phyloP scores from a whole-genome alignment of 30 jellyfish, hydroid and myxozoan species.

The Aurelia coerulea region DNA sequence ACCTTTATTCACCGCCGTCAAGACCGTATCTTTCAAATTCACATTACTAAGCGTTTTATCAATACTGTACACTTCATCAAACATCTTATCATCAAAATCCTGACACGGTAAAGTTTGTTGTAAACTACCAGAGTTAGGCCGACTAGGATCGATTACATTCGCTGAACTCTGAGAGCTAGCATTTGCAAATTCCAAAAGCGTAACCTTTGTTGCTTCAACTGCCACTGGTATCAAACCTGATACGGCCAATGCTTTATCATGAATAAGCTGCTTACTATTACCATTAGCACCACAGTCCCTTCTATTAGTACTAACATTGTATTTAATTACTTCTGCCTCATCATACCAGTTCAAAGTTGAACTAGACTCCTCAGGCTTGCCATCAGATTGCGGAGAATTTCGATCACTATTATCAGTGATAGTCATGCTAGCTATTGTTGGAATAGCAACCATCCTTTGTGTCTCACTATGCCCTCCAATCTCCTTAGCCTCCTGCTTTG shows the following conservation, averaged over 20 bases:
- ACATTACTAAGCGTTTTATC: neutral
- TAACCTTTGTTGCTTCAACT: too few species aligned
- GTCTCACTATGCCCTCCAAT: too few species aligned
- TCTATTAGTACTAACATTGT: neutral
- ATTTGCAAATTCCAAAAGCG: neutral
- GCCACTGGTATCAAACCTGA: neutral
- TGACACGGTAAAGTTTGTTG: too few species aligned
- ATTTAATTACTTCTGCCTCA: conserved; percentile 24
- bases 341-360: conserved; percentile 31
- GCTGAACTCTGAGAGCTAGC: neutral
- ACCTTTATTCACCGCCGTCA: neutral
- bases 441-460: too few species aligned
- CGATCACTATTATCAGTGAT: too few species aligned
- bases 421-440: too few species aligned
- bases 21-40: neutral
- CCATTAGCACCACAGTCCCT: neutral
- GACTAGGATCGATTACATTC: neutral
- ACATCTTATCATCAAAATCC: neutral
- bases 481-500: too few species aligned
- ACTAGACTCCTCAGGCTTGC: too few species aligned
- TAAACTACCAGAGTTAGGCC: neutral
- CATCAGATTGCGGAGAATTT: too few species aligned
- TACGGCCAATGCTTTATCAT: neutral
- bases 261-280: neutral
- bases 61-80: neutral